Base-by-base conservation (phyloP, 2,888 invertebrate genomes). In the Leucophenga maculata region DNA sequence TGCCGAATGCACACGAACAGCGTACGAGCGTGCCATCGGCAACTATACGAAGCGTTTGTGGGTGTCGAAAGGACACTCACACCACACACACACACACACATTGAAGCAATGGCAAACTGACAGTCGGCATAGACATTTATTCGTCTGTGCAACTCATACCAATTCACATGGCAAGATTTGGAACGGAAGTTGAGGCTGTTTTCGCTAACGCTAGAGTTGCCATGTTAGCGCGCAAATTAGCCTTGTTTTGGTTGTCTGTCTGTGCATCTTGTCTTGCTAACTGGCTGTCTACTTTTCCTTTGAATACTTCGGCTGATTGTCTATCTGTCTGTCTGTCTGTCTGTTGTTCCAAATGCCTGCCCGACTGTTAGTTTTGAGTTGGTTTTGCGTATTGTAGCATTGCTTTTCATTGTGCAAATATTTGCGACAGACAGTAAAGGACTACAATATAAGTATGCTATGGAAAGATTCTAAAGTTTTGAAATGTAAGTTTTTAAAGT, bases 161-260 rank as follows among this genome's bases (percentile, higher is more conserved):
- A 14, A 57, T 57, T 57, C 26, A n/a, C n/a, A 20, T 14, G 54
- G 32, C 31, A 32, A 54, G n/a, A 50, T 64, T 64, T 64, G 50
- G 64, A 39, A 72, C 64, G 52, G 68, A 68, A 64, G 9, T 54
- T 74, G 79, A 77, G 64, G 48, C 68, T 44, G 70, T 59, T 66
- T 69, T 66, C 14, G 18, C 65, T 67, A 16, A 60, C 39, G 60
- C 60, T 60, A 39, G 39, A 60, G 60, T 44, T 74, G 74, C 74
- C 72, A 69, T 72, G 39, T 39, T 44, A 71, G 68, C 72, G 75
- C 73, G 72, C 78, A 82, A 80, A 82, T 83, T 83, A 84, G 84
- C 79, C 70, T 75, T 65, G 72, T 60, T 60, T 60, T 39, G 55
- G 60, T 60, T 72, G 67, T 72, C 26, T 14, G n/a, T 14, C 59